Conservation (phyloP, 2,113 vertebrate species). For the Aegotheles bennettii region DNA sequence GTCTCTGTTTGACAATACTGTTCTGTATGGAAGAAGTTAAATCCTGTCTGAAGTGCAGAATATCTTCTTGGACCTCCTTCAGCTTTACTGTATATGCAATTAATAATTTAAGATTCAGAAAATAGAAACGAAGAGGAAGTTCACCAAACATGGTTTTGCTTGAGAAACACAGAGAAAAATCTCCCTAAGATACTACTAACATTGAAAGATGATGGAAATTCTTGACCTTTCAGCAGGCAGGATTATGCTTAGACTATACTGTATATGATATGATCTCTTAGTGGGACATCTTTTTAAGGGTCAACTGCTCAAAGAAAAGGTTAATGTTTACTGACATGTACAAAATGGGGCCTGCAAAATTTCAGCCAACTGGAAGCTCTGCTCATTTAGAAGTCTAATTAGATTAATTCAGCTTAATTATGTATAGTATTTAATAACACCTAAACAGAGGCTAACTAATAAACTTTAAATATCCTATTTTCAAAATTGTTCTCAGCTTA, state of each 20-base stretch:
- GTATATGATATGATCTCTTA: slow-evolving; percentile 33
- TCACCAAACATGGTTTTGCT: slow-evolving; percentile 6
- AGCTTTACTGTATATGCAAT: neutral
- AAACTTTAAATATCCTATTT: neutral
- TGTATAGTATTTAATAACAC: neutral
- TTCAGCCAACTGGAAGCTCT: slow-evolving; percentile 31
- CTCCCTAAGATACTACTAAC: neutral
- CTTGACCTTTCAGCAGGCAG: neutral
- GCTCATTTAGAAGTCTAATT: slow-evolving; percentile 38
- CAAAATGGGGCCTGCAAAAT: slow-evolving; percentile 18
- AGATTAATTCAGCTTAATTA: slow-evolving; percentile 43
- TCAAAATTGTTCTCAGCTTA: neutral
- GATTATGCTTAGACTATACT: neutral
- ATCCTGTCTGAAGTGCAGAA: neutral
- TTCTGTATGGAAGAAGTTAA: neutral
- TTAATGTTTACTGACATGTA: slow-evolving; percentile 8
- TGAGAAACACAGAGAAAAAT: neutral
- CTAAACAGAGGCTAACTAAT: neutral
- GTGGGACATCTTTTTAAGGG: slow-evolving; percentile 13
- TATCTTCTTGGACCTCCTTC: neutral
- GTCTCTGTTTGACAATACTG: neutral
- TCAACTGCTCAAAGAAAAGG: slow-evolving; percentile 16
- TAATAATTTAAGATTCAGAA: slow-evolving; percentile 5
- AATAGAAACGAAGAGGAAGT: slow-evolving; percentile 8
- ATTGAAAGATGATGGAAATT: slow-evolving; percentile 18